These are phyloP conservation scores for Tenthredo livida DNA, from an alignment of 2,888 invertebrate genomes.

Conservation along the genomic window DNA sequence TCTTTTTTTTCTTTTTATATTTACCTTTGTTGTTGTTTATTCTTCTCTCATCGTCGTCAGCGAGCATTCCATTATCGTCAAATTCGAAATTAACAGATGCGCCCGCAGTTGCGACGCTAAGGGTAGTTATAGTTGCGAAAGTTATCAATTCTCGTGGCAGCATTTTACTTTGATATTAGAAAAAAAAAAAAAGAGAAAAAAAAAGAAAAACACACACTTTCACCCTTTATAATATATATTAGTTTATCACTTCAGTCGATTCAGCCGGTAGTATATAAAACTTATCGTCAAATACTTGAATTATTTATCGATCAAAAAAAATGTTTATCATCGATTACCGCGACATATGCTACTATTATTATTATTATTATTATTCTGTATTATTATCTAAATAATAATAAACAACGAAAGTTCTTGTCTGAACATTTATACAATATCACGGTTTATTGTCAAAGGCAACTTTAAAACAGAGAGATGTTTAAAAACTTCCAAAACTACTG, in stretches of 20 bases:
- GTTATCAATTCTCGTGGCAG: slow-evolving; percentile 65
- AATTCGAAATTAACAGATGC: slow-evolving; percentile 69
- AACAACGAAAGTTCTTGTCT: background rate
- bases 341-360: background rate
- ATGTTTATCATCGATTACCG: background rate
- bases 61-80: slow-evolving; percentile 71
- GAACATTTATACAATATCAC: background rate
- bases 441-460: background rate
- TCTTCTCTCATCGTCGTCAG: slow-evolving; percentile 64
- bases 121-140: slow-evolving; percentile 63
- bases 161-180: slow-evolving; percentile 59
- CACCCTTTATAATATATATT: slow-evolving; percentile 14
- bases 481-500: background rate
- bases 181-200: background rate
- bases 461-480: background rate
- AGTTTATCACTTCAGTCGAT: background rate
- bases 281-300: background rate
- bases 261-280: too few relatives aligned
- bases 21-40: slow-evolving; percentile 47
- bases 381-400: background rate
- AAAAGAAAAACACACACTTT: background rate
- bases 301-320: background rate
- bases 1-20: background rate
- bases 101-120: slow-evolving; percentile 60
- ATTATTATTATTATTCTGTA: background rate